Evolutionary conservation across 2,797 vertebrate genomes (phyloP).

Genomic region (Sebastes matsubarae): DNA sequence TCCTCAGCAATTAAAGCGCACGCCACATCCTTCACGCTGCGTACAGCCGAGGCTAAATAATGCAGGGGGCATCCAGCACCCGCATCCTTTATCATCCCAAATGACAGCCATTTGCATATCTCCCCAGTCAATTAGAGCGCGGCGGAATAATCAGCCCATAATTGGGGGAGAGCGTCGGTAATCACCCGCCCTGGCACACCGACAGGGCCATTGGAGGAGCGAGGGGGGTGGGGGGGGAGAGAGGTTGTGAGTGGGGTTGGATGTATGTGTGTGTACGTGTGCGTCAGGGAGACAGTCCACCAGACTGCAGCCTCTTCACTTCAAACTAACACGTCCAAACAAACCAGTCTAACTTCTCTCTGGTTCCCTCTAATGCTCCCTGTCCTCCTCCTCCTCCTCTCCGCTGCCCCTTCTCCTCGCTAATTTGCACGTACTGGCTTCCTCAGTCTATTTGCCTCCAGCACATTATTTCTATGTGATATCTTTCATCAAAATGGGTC

Average conservation of each 20-base stretch:
- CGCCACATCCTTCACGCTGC: conserved; percentile 97
- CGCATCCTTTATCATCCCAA: conserved; percentile 99
- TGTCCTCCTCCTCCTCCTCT: conserved; percentile 5
- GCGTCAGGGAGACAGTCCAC: conserved; percentile 62
- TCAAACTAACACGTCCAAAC: conserved; percentile 71
- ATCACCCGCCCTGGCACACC: conserved; percentile 94
- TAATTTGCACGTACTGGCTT: conserved; percentile 49
- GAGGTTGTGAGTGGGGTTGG: conserved; percentile 45
- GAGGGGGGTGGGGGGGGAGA: conserved; percentile 15
- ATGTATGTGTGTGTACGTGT: conserved; percentile 41
- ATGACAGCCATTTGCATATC: conserved; percentile 99
- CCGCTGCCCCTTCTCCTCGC: conserved; percentile 7
- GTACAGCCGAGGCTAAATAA: conserved; percentile 98
- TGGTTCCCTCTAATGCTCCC: conserved; percentile 28
- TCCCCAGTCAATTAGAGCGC: conserved; percentile 99
- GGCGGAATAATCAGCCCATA: conserved; percentile 98
- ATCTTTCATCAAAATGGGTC: conserved; percentile 49
- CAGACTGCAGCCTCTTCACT: conserved; percentile 65
- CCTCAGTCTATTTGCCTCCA: conserved; percentile 17
- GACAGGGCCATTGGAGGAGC: conserved; percentile 85
- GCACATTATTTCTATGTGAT: conserved; percentile 22
- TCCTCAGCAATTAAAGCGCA: conserved; percentile 99
- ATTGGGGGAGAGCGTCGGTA: conserved; percentile 99
- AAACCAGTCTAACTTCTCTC: conserved; percentile 56
- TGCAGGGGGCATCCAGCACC: conserved; percentile 92